Conservation (phyloP, 64 coral and sea anemone species). For the Pachyseris speciosa region DNA sequence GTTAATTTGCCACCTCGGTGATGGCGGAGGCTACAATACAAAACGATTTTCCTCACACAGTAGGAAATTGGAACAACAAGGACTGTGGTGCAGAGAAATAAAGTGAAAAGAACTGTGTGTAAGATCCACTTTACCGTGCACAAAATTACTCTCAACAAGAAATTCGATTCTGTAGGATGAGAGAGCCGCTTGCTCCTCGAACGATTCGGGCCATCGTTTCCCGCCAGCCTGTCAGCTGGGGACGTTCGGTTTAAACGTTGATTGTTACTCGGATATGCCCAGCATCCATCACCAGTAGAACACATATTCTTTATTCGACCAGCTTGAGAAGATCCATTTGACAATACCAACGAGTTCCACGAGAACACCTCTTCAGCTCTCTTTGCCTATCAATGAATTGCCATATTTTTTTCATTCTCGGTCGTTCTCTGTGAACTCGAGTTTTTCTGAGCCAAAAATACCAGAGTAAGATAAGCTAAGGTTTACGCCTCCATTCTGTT, state of each 20-base stretch:
- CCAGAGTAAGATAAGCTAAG: background rate
- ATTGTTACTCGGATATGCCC: constrained; percentile 28
- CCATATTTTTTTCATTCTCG: background rate
- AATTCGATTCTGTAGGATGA: constrained; percentile 75
- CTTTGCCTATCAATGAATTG: background rate
- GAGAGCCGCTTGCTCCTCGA: constrained; percentile 66
- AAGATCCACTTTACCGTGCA: constrained; percentile 35
- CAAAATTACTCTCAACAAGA: constrained; percentile 62
- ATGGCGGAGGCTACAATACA: constrained; percentile 45
- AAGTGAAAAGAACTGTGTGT: constrained; percentile 60
- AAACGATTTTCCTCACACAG: constrained; percentile 54
- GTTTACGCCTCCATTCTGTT: background rate
- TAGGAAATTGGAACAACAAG: constrained; percentile 67
- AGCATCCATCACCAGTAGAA: constrained; percentile 26
- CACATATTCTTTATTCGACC: background rate
- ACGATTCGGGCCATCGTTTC: background rate
- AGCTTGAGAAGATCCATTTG: background rate
- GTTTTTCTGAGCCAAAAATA: no score
- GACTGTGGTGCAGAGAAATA: constrained; percentile 48
- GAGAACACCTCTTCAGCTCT: background rate
- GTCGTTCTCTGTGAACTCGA: no score
- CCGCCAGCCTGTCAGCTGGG: background rate
- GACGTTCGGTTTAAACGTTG: constrained; percentile 21
- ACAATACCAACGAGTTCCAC: background rate
- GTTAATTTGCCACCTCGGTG: constrained; percentile 60